phyloP scores from a whole-genome alignment of 1,140 invertebrate species.

The Polypedilum pembai region DNA sequence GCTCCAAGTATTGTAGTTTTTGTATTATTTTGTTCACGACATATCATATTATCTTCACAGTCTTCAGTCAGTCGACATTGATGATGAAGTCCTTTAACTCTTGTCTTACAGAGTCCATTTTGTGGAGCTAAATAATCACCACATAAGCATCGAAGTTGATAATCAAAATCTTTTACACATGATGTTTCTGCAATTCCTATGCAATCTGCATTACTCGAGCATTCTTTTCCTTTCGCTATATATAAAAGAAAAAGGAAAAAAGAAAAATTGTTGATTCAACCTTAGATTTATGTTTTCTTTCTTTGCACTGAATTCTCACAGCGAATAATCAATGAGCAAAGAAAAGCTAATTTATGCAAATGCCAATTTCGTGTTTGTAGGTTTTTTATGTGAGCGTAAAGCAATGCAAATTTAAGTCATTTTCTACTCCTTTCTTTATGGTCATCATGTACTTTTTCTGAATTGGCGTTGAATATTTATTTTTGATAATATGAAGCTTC shows the following conservation, averaged over 20 bases:
- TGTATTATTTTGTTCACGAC: slow-evolving; percentile 47
- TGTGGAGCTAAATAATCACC: slow-evolving; percentile 55
- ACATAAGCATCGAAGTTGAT: slow-evolving; percentile 54
- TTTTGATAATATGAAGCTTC: too few relatives aligned
- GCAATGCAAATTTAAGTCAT: background rate
- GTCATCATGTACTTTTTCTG: too few relatives aligned
- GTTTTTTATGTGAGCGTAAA: background rate
- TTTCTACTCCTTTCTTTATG: too few relatives aligned
- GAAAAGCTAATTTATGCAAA: background rate
- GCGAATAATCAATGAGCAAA: background rate
- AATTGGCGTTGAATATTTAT: too few relatives aligned
- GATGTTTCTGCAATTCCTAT: slow-evolving; percentile 54
- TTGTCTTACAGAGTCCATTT: slow-evolving; percentile 54
- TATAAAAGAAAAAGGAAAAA: slow-evolving; percentile 31
- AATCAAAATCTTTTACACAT: slow-evolving; percentile 54
- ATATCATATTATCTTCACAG: slow-evolving; percentile 49
- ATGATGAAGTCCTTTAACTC: slow-evolving; percentile 51
- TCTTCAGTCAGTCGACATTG: slow-evolving; percentile 47
- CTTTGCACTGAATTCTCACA: background rate
- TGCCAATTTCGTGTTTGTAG: slow-evolving; percentile 4
- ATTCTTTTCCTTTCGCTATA: slow-evolving; percentile 51
- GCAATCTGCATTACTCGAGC: slow-evolving; percentile 53
- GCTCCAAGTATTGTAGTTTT: slow-evolving; percentile 41
- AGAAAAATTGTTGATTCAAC: background rate
- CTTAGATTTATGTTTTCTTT: background rate